Evolutionary conservation across 1,140 invertebrate species (phyloP).

Genomic region (Dreissena rostriformis): DNA sequence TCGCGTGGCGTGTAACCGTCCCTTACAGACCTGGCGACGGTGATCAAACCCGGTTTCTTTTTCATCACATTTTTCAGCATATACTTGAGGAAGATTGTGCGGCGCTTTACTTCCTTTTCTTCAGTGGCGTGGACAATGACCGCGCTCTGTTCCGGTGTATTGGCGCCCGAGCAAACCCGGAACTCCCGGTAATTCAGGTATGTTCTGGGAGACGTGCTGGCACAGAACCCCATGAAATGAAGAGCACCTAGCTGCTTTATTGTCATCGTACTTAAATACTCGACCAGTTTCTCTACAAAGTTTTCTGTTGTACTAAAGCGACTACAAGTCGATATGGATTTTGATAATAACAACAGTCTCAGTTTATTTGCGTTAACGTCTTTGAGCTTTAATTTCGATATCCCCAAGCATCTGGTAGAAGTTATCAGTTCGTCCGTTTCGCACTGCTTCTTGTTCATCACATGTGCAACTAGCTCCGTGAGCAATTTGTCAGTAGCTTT

Average conservation of each 20-base stretch:
- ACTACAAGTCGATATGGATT: conserved; percentile 6
- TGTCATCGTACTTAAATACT: conserved; percentile 15
- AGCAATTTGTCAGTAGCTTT: conserved; percentile 47
- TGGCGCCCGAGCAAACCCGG: conserved; percentile 61
- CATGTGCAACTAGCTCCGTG: conserved; percentile 23
- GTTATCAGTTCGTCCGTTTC: conserved; percentile 25
- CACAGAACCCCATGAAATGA: conserved; percentile 64
- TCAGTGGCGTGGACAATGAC: conserved; percentile 52
- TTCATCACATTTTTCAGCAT: conserved; percentile 43
- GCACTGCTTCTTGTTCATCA: conserved; percentile 1
- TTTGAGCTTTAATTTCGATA: neutral
- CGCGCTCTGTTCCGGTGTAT: conserved; percentile 50
- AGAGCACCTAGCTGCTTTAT: conserved; percentile 50
- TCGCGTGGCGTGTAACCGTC: conserved; percentile 74
- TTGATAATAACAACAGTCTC: neutral
- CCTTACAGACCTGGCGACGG: conserved; percentile 69
- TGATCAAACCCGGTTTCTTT: conserved; percentile 56
- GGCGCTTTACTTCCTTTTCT: conserved; percentile 24
- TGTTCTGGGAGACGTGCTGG: conserved; percentile 55
- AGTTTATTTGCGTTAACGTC: neutral
- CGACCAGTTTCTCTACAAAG: conserved; percentile 23
- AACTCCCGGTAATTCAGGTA: conserved; percentile 39
- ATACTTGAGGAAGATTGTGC: conserved; percentile 41
- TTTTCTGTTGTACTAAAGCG: neutral
- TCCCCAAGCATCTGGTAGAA: conserved; percentile 1